Base-by-base conservation (phyloP, 2,113 vertebrate genomes). In the Emydura subglobosa region DNA sequence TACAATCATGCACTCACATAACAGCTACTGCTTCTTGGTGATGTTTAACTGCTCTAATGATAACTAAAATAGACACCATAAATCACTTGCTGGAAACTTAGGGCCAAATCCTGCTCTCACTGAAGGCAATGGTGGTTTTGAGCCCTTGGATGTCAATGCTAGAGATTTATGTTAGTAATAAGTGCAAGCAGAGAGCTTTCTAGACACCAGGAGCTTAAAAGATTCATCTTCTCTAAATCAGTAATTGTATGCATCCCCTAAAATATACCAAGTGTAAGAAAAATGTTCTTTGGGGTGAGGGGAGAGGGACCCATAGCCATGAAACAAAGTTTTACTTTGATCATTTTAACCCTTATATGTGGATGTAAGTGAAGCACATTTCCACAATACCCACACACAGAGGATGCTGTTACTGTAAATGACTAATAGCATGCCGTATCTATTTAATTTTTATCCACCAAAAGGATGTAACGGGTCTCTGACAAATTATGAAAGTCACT, bases 141-240 rank as follows among this genome's bases (percentile, higher is more conserved):
- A 49, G 29, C 39, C 29, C 25, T 54, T 57, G 86, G n/a, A 44
- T 31, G 19, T 74, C 42, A 78, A n/a, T 17, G 59, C 31, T 31
- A 2, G 6, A 85, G 82, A 92, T 92, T 92, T 84, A 92, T 92
- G 83, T 47, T 29, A 88, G 74, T 72, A 84, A 92, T 92, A 88
- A 92, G 82, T 24, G 39, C 74, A 34, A 34, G 50, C 27, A 84
- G 74, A 65, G 57, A 88, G 50, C n/a, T 88, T 88, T 61, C 57
- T 74, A 92, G 83, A 51, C 59, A 49, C 55, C 47, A 53, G n/a
- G 49, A 24, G n/a, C n/a, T 44, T 53, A 76, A 83, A 24, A 21
- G 27, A 88, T 85, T 80, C 50, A 68, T 79, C 83, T 91, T 85
- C 74, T 50, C 31, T 79, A 88, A 88, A 92, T 65, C 91, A 68